Conservation (phyloP, 2,888 invertebrate species). For the Melikaiella ostensackeni region DNA sequence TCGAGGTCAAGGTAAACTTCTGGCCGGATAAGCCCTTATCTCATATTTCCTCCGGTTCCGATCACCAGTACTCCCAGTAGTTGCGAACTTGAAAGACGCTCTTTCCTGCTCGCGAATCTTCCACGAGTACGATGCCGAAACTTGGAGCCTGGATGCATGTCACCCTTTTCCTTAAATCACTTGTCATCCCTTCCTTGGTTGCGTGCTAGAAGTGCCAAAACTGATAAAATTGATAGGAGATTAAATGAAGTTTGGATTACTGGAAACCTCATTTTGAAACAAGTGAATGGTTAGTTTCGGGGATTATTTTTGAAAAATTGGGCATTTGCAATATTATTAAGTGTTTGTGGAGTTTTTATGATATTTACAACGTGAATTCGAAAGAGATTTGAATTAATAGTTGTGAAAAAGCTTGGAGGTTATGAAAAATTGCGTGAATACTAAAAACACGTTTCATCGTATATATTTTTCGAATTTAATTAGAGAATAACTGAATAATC, state of each 20-base stretch:
- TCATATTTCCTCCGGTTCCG: neutral
- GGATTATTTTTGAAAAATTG: neutral
- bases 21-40: neutral
- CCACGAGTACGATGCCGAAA: slow-evolving; percentile 1
- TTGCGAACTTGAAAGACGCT: slow-evolving; percentile 13
- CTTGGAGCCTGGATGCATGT: neutral
- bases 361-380: neutral
- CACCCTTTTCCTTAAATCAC: neutral
- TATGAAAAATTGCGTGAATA: neutral
- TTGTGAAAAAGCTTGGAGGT: neutral
- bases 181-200: neutral
- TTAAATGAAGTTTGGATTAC: slow-evolving; percentile 1
- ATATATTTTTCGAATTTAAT: too few relatives aligned
- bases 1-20: slow-evolving; percentile 13
- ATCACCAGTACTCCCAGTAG: slow-evolving; percentile 22
- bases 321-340: neutral
- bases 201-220: neutral
- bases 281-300: slow-evolving; percentile 1
- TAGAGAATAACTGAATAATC: too few relatives aligned
- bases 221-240: neutral
- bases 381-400: neutral
- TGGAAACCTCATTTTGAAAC: neutral
- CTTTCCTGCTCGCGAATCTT: slow-evolving; percentile 33
- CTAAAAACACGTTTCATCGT: neutral
- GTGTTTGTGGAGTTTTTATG: too few relatives aligned